Percentiles rank a stretch among this genome's conserved stretches.
Evolutionary conservation across 2,113 vertebrate species (phyloP).

Genomic region (Addax nasomaculatus): DNA sequence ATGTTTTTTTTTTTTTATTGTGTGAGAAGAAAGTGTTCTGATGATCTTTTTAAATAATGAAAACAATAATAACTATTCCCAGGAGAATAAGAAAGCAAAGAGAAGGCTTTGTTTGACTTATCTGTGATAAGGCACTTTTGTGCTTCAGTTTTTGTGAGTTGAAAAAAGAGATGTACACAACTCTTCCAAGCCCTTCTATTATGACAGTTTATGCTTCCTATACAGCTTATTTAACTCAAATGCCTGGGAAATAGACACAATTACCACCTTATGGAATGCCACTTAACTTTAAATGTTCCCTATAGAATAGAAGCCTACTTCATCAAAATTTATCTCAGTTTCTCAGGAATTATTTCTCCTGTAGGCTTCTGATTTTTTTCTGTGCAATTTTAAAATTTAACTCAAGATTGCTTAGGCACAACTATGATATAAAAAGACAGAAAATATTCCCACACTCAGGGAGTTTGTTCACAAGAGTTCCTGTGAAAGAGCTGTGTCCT

Average conservation of each 20-base stretch:
- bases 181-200: slow-evolving; percentile 74
- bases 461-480: slow-evolving; percentile 78
- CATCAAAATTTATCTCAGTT: slow-evolving; percentile 82
- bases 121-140: slow-evolving; percentile 69
- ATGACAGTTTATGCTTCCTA: slow-evolving; percentile 83
- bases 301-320: slow-evolving; percentile 79
- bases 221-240: slow-evolving; percentile 82
- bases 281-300: slow-evolving; percentile 84
- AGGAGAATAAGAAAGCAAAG: slow-evolving; percentile 61
- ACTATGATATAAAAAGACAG: slow-evolving; percentile 81
- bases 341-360: slow-evolving; percentile 81
- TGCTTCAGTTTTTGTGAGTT: slow-evolving; percentile 71
- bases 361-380: slow-evolving; percentile 80
- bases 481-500: slow-evolving; percentile 83
- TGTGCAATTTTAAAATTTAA: slow-evolving; percentile 83
- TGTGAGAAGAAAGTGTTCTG: slow-evolving; percentile 41
- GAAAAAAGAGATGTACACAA: slow-evolving; percentile 74
- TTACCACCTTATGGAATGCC: slow-evolving; percentile 86
- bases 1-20: not conserved
- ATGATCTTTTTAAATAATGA: slow-evolving; percentile 60
- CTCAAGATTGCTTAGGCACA: slow-evolving; percentile 82
- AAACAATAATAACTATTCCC: slow-evolving; percentile 65
- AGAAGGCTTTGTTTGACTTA: slow-evolving; percentile 70
- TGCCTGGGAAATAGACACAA: slow-evolving; percentile 83
- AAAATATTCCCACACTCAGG: slow-evolving; percentile 80